These are phyloP conservation scores for Struthidea cinerea DNA, from an alignment of 2,113 vertebrate species.

Conservation along the genomic window DNA sequence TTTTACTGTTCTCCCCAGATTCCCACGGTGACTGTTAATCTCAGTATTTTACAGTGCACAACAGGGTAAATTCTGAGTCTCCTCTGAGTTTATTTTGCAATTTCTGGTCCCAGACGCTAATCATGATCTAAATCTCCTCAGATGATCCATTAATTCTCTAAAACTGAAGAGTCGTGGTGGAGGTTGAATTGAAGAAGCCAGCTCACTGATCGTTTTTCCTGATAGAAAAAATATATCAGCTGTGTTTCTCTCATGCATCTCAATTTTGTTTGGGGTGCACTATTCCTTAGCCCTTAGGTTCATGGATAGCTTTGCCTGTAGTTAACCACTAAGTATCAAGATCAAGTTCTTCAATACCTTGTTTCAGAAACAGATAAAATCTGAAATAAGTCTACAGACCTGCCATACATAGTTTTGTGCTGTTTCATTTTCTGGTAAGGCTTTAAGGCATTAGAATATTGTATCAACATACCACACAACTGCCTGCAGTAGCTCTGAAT, in stretches of 20 bases:
- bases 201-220: neutral
- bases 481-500: neutral
- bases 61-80: neutral
- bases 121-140: neutral
- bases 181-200: neutral
- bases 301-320: neutral
- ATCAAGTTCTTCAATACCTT: neutral
- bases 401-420: neutral
- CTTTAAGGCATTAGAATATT: neutral
- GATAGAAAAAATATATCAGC: neutral
- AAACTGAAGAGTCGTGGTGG: neutral
- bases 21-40: neutral
- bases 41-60: neutral
- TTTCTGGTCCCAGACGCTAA: neutral
- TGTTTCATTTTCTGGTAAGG: neutral
- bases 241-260: neutral
- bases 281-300: neutral
- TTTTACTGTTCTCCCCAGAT: neutral
- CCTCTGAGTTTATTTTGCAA: neutral
- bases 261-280: neutral
- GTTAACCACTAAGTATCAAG: neutral
- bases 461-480: neutral
- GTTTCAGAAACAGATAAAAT: neutral
- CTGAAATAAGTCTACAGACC: neutral
- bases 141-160: neutral